Evolutionary conservation across 2,113 vertebrate genomes (phyloP).

Genomic region (Willisornis vidua): DNA sequence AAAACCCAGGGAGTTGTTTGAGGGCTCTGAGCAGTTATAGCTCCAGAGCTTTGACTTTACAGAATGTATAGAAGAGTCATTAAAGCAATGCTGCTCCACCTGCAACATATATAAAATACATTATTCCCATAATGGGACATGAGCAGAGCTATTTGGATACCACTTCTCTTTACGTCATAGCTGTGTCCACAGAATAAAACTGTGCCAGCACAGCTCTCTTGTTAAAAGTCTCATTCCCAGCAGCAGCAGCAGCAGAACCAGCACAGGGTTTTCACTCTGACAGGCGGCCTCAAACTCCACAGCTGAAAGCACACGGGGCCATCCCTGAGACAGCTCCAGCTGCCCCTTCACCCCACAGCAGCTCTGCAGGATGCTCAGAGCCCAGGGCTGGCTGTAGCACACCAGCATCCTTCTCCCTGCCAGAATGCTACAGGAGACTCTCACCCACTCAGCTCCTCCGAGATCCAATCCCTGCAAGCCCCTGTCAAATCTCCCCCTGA

Average conservation of each 20-base stretch:
- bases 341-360: neutral
- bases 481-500: constrained; percentile 8
- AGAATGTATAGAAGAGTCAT: neutral
- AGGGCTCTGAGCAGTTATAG: neutral
- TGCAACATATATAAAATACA: neutral
- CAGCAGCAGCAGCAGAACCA: neutral
- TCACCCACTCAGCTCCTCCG: constrained; percentile 8
- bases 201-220: neutral
- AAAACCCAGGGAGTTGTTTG: neutral
- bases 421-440: constrained; percentile 16
- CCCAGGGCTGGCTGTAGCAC: neutral
- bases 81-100: neutral
- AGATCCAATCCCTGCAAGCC: constrained; percentile 20
- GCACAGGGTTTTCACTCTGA: neutral
- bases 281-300: neutral
- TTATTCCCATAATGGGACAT: neutral
- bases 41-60: neutral
- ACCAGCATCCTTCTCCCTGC: neutral
- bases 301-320: neutral
- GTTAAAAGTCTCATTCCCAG: neutral
- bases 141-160: neutral
- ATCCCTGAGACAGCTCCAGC: neutral
- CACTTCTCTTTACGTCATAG: neutral
- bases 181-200: neutral
- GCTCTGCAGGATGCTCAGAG: neutral